Evolutionary conservation across 2,888 invertebrate genomes (phyloP).

Genomic region (Hoplodrina blanda): DNA sequence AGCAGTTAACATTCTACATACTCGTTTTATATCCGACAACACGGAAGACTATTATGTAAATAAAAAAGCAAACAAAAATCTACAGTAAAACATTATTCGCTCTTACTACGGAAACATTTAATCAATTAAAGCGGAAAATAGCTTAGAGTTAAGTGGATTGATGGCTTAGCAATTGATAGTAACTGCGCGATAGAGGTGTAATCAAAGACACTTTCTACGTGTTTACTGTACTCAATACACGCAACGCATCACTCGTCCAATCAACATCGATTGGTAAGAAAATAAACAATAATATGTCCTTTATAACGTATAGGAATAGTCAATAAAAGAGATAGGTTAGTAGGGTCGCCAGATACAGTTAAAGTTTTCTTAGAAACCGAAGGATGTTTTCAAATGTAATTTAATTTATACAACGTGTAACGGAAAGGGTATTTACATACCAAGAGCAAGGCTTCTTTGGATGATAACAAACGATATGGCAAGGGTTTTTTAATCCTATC

Average conservation of each 20-base stretch:
- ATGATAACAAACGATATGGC: too few relatives aligned
- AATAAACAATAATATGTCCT: conserved; percentile 13
- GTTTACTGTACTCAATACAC: conserved; percentile 27
- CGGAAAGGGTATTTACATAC: too few relatives aligned
- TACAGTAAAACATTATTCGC: conserved; percentile 32
- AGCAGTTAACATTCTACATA: conserved; percentile 10
- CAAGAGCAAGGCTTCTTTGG: too few relatives aligned
- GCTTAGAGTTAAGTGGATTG: conserved; percentile 31
- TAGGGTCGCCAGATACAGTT: too few relatives aligned
- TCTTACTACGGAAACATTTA: conserved; percentile 36
- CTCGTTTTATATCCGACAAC: conserved; percentile 5
- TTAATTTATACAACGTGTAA: too few relatives aligned
- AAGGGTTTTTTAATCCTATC: too few relatives aligned
- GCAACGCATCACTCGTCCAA: conserved; percentile 36
- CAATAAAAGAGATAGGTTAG: too few relatives aligned
- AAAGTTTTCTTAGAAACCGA: too few relatives aligned
- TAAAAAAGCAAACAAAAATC: conserved; percentile 33
- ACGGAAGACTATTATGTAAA: conserved; percentile 45
- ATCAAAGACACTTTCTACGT: conserved; percentile 52
- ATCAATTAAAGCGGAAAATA: conserved; percentile 47
- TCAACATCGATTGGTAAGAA: conserved; percentile 7
- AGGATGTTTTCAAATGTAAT: too few relatives aligned
- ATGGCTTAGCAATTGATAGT: conserved; percentile 19
- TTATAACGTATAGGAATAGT: too few relatives aligned
- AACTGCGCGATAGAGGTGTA: conserved; percentile 16